Evolutionary conservation across 2,113 vertebrate species (phyloP).

Genomic region (Neotragus pygmaeus): DNA sequence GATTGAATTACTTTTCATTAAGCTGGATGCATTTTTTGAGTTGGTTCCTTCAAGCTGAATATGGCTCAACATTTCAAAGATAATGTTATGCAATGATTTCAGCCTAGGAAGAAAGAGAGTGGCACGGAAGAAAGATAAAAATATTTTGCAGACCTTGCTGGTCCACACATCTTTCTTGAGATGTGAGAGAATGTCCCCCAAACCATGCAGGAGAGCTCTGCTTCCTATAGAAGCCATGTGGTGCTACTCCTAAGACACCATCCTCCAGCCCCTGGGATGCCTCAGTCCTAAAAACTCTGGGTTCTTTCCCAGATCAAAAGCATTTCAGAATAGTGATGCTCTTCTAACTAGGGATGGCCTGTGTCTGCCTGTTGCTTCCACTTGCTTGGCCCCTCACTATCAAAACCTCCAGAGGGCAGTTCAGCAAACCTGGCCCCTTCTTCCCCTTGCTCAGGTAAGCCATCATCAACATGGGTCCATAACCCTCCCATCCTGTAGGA

Average conservation of each 20-base stretch:
- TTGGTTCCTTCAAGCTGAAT: background rate
- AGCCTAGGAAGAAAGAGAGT: background rate
- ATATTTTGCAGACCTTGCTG: background rate
- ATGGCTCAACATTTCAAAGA: background rate
- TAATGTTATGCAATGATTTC: background rate
- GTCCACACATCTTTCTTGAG: background rate
- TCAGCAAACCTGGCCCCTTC: background rate
- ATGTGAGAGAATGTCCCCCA: background rate
- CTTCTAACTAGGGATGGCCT: background rate
- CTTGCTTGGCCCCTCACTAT: background rate
- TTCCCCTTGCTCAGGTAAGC: background rate
- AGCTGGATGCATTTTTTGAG: background rate
- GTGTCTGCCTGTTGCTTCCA: background rate
- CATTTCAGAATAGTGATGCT: background rate
- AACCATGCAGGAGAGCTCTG: background rate
- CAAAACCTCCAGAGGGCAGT: background rate
- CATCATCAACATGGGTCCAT: background rate
- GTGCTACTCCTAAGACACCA: background rate
- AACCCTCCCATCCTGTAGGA: background rate
- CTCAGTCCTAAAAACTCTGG: background rate
- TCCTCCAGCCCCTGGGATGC: background rate
- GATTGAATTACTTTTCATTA: background rate
- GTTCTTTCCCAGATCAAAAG: background rate
- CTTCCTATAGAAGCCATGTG: background rate
- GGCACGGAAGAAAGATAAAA: background rate